Evolutionary conservation across 2,888 invertebrate species (phyloP), one percentile per base, ranked within the genome.

Genomic region (Hirudinaria manillensis): DNA sequence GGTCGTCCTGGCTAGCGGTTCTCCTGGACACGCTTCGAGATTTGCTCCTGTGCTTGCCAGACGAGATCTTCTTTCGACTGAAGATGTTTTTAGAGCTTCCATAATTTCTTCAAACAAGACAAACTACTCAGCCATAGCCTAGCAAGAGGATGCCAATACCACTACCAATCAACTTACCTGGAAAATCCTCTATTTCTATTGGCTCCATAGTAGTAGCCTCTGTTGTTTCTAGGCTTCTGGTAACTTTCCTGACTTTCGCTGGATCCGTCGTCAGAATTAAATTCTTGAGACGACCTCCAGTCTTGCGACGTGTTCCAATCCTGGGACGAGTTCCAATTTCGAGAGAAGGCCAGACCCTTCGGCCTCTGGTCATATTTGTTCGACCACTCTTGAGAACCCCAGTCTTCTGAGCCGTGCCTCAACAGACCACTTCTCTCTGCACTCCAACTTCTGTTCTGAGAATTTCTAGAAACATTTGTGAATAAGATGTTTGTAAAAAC

Each of bases 361-460:
- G 36, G 3, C 7, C 34, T 68, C 68, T 34, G 24, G 10, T 61
- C 29, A 29, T n/a, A 61, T 27, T 19, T 61, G 61, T 61, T 61
- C 19, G 61, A 61, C 61, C 61, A 61, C 24, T 61, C 61, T 29
- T 24, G 61, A 29, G 61, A n/a, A 36, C 55, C 73, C 73, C 73
- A 61, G 16, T 73, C 73, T 65, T 73, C 73, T 4, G 73, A 73
- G 16, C 73, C 65, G 7, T 55, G 51, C 29, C 65, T 61, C 19
- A 7, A 36, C 32, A 34, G 36, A 34, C 24, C 56, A 34, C 56
- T 73, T 27, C 73, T 61, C 4, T 73, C 73, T 61, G 73, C 73
- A 73, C 73, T 73, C 73, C 73, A 73, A 36, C 73, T 73, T 27
- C 73, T 32, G 45, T 65, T 73, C n/a, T 56, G 45, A 19, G 51